Percentiles rank a stretch among this genome's conserved stretches.
phyloP scores from a whole-genome alignment of 1,140 invertebrate genomes.

The Coelopa frigida region DNA sequence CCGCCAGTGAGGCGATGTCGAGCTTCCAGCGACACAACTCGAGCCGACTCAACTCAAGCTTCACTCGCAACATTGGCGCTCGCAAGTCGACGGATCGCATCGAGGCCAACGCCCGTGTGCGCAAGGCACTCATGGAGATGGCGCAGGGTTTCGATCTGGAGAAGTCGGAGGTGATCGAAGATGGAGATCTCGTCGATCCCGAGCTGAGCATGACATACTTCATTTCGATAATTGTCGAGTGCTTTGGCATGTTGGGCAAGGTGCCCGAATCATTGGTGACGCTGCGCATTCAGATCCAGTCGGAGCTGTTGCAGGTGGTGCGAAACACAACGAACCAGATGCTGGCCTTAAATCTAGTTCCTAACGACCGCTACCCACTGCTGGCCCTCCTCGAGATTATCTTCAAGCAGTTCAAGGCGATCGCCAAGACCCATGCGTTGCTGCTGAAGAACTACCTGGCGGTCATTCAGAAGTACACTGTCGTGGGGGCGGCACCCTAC shows the following conservation, averaged over 20 bases:
- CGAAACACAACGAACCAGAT: constrained; percentile 68
- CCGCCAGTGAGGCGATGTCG: constrained; percentile 51
- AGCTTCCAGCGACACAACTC: constrained; percentile 55
- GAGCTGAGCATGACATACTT: constrained; percentile 65
- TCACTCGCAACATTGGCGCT: constrained; percentile 50
- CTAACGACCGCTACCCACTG: constrained; percentile 38
- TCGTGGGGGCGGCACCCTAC: constrained; percentile 55
- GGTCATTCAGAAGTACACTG: constrained; percentile 50
- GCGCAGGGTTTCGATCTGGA: constrained; percentile 38
- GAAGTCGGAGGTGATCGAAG: constrained; percentile 52
- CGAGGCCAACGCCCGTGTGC: constrained; percentile 42
- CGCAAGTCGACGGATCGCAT: constrained; percentile 48
- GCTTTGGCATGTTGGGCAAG: constrained; percentile 75
- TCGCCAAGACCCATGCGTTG: constrained; percentile 61
- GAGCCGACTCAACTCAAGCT: constrained; percentile 48
- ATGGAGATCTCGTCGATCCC: constrained; percentile 55
- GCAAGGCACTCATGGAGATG: constrained; percentile 46
- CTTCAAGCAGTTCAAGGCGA: constrained; percentile 65
- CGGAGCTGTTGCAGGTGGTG: constrained; percentile 69
- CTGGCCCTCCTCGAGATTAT: constrained; percentile 56
- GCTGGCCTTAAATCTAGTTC: constrained; percentile 48
- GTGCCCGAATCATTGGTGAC: constrained; percentile 77
- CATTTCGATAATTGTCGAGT: constrained; percentile 77
- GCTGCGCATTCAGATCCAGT: constrained; percentile 73
- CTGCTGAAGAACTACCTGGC: constrained; percentile 57